A percentile compares a stretch with the other conserved stretches of the same genome.
Conservation (phyloP, 2,113 vertebrate species). For the Osmerus mordax region DNA sequence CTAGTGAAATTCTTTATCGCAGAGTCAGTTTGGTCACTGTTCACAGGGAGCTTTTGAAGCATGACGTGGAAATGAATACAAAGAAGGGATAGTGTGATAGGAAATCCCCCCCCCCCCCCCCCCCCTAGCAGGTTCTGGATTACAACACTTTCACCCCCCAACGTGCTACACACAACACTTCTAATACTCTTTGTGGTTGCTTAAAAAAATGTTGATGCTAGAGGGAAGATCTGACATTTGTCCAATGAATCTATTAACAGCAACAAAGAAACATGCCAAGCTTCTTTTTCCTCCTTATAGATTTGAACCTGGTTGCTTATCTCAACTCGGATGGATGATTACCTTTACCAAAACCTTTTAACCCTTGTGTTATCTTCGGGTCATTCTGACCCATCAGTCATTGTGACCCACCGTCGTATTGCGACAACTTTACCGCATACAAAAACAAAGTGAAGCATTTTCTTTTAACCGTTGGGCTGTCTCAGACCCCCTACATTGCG, state of each 20-base stretch:
- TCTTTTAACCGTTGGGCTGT: too few relatives aligned
- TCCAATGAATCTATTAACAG: constrained; percentile 4
- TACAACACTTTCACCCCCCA: constrained; percentile 35
- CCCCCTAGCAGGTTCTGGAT: constrained; percentile 21
- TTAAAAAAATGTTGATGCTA: constrained; percentile 7
- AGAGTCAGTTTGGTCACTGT: constrained; percentile 19
- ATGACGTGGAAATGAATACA: constrained; percentile 34
- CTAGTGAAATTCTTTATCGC: constrained; percentile 51
- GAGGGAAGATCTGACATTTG: not conserved
- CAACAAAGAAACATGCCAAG: not conserved
- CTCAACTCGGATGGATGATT: too few relatives aligned
- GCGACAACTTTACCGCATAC: too few relatives aligned
- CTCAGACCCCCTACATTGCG: too few relatives aligned
- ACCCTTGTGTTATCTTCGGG: too few relatives aligned
- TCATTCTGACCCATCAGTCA: too few relatives aligned
- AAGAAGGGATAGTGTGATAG: constrained; percentile 1
- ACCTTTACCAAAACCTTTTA: too few relatives aligned
- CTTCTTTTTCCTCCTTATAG: too few relatives aligned
- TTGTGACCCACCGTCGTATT: too few relatives aligned
- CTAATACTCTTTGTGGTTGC: not conserved
- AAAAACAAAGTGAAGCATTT: too few relatives aligned
- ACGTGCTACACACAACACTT: constrained; percentile 2
- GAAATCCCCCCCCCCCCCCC: not conserved
- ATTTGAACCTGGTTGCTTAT: too few relatives aligned
- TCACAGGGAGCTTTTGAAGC: constrained; percentile 37